Conservation (phyloP, 2,113 vertebrate species). For the Coracopsis vasa region DNA sequence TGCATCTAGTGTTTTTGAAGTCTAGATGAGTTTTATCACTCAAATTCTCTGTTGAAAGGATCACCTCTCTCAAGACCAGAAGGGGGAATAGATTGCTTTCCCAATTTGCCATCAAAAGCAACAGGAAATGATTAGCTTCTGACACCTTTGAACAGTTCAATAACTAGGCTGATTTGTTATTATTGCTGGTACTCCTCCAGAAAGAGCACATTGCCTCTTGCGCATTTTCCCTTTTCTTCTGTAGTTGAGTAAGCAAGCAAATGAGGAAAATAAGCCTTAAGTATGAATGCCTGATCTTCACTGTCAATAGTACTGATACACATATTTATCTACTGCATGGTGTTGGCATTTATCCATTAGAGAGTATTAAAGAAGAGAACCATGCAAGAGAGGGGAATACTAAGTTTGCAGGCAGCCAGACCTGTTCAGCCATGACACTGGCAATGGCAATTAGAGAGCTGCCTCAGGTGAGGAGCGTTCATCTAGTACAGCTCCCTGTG, state of each 20-base stretch:
- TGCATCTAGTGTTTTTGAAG: background rate
- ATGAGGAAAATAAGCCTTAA: background rate
- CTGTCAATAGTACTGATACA: background rate
- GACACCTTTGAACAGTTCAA: background rate
- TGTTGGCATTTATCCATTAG: constrained; percentile 1
- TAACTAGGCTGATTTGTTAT: background rate
- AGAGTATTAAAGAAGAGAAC: background rate
- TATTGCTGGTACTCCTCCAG: background rate
- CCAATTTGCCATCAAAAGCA: background rate
- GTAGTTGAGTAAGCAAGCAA: background rate
- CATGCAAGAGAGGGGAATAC: background rate
- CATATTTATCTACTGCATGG: background rate
- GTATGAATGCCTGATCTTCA: background rate
- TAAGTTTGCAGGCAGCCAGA: background rate
- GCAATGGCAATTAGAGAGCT: background rate
- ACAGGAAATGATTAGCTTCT: background rate
- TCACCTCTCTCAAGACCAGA: background rate
- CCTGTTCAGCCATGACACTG: background rate
- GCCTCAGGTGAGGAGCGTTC: background rate
- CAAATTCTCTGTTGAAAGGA: background rate
- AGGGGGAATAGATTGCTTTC: background rate
- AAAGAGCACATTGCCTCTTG: background rate
- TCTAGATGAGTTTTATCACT: background rate
- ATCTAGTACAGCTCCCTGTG: accelerated
- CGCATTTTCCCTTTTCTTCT: background rate